Conservation (phyloP, 1,140 invertebrate genomes). For the Mizuhopecten yessoensis region DNA sequence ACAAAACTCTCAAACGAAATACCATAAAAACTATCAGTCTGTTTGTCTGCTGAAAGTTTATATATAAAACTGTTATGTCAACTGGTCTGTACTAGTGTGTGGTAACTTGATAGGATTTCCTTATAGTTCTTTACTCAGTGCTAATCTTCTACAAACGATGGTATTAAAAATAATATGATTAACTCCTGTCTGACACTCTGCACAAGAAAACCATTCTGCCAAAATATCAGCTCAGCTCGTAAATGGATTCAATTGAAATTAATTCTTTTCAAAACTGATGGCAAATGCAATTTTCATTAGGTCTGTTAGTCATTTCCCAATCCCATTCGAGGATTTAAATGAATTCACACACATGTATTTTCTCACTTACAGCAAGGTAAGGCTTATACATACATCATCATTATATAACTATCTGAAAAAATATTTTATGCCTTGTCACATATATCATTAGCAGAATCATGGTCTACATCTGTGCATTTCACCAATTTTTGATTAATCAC, state of each 20-base stretch:
- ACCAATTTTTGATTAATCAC: not conserved
- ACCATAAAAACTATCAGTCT: not conserved
- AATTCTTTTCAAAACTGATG: not conserved
- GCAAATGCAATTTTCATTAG: not conserved
- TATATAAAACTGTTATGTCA: not conserved
- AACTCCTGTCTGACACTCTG: not conserved
- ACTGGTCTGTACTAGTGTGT: not conserved
- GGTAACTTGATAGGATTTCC: constrained; percentile 5
- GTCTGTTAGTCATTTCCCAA: not conserved
- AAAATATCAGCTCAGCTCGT: constrained; percentile 31
- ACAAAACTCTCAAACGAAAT: not conserved
- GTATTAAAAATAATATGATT: constrained; percentile 28
- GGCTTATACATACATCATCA: not conserved
- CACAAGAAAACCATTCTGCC: not conserved
- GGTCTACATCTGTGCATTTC: not conserved
- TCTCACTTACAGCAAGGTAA: not conserved
- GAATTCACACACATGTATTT: too few relatives aligned
- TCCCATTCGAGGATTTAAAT: not conserved
- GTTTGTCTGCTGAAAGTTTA: not conserved
- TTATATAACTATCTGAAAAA: not conserved
- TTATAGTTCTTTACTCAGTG: not conserved
- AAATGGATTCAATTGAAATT: not conserved
- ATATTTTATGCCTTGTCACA: not conserved
- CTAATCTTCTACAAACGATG: not conserved
- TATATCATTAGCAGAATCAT: not conserved